phyloP scores from a whole-genome alignment of 1,140 invertebrate genomes.

The Eumeta japonica region DNA sequence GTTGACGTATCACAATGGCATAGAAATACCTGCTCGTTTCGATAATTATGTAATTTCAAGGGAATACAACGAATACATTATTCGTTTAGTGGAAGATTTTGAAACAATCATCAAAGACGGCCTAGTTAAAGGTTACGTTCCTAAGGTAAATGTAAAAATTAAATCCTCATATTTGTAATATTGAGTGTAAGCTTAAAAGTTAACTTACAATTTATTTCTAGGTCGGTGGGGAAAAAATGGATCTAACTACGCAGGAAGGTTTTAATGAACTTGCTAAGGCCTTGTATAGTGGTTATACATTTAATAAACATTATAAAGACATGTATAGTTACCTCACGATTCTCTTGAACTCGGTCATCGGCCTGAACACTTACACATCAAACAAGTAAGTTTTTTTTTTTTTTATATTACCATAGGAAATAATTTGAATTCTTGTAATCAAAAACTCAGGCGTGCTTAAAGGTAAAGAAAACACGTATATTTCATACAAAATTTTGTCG shows the following conservation, averaged over 20 bases:
- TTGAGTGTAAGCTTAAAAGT: too few species aligned
- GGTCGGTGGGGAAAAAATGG: slow-evolving; percentile 34
- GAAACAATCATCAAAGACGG: slow-evolving; percentile 64
- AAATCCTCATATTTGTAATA: too few species aligned
- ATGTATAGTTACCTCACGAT: slow-evolving; percentile 45
- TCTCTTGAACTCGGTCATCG: slow-evolving; percentile 36
- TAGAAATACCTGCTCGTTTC: slow-evolving; percentile 62
- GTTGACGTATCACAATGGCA: slow-evolving; percentile 63
- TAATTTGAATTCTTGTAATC: too few species aligned
- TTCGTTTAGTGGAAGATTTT: slow-evolving; percentile 54
- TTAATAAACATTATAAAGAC: slow-evolving; percentile 31
- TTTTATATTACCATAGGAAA: too few species aligned
- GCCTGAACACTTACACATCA: slow-evolving; percentile 27
- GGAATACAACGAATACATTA: slow-evolving; percentile 49
- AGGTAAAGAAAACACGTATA: not conserved
- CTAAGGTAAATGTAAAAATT: slow-evolving; percentile 38
- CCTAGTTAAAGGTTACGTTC: slow-evolving; percentile 65
- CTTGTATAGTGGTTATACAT: slow-evolving; percentile 36
- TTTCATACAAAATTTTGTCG: not conserved
- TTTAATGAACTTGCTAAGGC: slow-evolving; percentile 36
- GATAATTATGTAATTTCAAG: slow-evolving; percentile 58
- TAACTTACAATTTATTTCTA: too few species aligned
- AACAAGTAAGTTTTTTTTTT: slow-evolving; percentile 34
- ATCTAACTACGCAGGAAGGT: slow-evolving; percentile 34
- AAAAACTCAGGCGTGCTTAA: too few species aligned